Evolutionary conservation across 2,888 invertebrate genomes (phyloP).

Genomic region (Tinea trinotella): DNA sequence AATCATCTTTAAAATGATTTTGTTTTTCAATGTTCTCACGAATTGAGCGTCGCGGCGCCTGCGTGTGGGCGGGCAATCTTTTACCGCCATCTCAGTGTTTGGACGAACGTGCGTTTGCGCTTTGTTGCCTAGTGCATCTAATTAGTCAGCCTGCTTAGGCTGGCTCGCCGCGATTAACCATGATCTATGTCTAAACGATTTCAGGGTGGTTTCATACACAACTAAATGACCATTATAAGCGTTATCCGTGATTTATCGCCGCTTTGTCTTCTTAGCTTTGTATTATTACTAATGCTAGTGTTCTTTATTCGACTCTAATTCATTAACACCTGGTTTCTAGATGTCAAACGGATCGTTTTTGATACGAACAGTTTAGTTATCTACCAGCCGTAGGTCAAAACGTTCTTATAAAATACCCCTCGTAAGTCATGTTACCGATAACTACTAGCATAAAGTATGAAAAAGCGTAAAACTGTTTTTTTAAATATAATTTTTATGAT

Average conservation of each 20-base stretch:
- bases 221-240: too few species aligned
- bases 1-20: background rate
- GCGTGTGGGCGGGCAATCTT: conserved; percentile 65
- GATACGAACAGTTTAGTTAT: too few species aligned
- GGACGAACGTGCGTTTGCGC: conserved; percentile 31
- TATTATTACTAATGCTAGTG: too few species aligned
- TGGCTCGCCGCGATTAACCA: conserved; percentile 39
- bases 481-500: too few species aligned
- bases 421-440: too few species aligned
- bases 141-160: conserved; percentile 69
- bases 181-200: conserved; percentile 18
- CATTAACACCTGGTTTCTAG: too few species aligned
- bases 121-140: conserved; percentile 67
- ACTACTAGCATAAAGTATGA: too few species aligned
- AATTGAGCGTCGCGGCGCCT: conserved; percentile 55
- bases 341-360: conserved; percentile 48
- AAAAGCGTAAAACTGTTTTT: conserved; percentile 33
- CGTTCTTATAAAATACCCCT: too few species aligned
- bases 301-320: too few species aligned
- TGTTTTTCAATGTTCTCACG: conserved; percentile 45
- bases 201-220: conserved; percentile 4
- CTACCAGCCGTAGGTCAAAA: too few species aligned
- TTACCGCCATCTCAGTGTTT: conserved; percentile 49
- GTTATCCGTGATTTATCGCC: background rate
- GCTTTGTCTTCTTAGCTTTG: background rate